Percentiles rank a stretch among this genome's conserved stretches.
phyloP scores from a whole-genome alignment of 1,140 invertebrate species.

The Parapsyche elsis region DNA sequence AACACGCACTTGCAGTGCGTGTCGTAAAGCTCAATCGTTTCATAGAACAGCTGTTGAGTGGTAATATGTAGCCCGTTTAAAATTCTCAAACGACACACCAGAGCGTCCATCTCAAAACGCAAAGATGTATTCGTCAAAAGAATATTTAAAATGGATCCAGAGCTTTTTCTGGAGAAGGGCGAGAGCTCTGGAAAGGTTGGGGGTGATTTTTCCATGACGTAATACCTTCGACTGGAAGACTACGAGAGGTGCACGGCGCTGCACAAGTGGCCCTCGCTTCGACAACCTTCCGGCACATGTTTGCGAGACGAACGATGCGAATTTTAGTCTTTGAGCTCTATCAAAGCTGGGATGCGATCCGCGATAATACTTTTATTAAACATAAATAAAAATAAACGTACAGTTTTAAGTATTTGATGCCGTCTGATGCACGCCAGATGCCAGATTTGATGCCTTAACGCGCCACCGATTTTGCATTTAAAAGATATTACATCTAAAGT shows the following conservation, averaged over 20 bases:
- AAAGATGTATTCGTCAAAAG: not conserved
- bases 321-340: no score
- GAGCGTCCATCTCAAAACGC: not conserved
- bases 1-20: no score
- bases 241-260: not conserved
- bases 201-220: not conserved
- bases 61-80: not conserved
- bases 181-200: not conserved
- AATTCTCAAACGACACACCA: not conserved
- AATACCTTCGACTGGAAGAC: not conserved
- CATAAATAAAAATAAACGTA: no score
- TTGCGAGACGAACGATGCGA: not conserved
- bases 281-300: not conserved
- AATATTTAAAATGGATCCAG: not conserved
- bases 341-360: no score
- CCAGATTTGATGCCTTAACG: no score
- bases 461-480: no score
- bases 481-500: no score
- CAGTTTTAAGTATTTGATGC: no score
- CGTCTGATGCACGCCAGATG: no score
- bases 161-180: not conserved
- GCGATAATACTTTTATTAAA: no score
- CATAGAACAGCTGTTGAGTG: no score
- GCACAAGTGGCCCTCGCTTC: conserved; percentile 1
- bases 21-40: no score